phyloP scores from a whole-genome alignment of 2,113 vertebrate species.

The Neolamprologus variostigma region DNA sequence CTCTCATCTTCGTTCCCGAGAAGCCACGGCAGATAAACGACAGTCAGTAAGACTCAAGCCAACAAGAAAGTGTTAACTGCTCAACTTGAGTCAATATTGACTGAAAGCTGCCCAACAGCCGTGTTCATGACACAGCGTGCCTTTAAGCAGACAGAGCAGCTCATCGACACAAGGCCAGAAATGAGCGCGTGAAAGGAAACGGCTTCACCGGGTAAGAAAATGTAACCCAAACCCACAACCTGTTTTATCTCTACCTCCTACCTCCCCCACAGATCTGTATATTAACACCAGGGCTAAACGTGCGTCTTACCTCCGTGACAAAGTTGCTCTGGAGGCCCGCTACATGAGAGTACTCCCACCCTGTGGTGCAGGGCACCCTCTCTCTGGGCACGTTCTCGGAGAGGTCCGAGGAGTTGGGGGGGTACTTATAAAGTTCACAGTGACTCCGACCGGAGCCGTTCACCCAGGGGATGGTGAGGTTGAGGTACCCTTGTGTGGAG shows the following conservation, averaged over 20 bases:
- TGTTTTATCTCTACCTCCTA: not conserved
- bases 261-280: not conserved
- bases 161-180: not conserved
- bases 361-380: slow-evolving; percentile 67
- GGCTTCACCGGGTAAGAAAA: not conserved
- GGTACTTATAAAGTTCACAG: slow-evolving; percentile 68
- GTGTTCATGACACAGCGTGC: not conserved
- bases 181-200: not conserved
- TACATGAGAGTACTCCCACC: slow-evolving; percentile 68
- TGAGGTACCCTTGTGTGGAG: slow-evolving; percentile 55
- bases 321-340: slow-evolving; percentile 75
- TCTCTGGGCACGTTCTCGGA: slow-evolving; percentile 25
- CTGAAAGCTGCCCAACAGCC: not conserved
- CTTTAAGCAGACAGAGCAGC: not conserved
- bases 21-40: not conserved
- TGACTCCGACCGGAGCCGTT: slow-evolving; percentile 59
- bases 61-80: not conserved
- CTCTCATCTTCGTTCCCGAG: not conserved
- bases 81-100: slow-evolving; percentile 31
- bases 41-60: not conserved
- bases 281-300: not conserved
- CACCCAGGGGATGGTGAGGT: slow-evolving; percentile 68
- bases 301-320: slow-evolving; percentile 75
- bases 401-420: slow-evolving; percentile 37
- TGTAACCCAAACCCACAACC: not conserved